A percentile compares a stretch with the other conserved stretches of the same genome.
Conservation (phyloP, 2,797 vertebrate species). For the Adrianichthys oophorus region DNA sequence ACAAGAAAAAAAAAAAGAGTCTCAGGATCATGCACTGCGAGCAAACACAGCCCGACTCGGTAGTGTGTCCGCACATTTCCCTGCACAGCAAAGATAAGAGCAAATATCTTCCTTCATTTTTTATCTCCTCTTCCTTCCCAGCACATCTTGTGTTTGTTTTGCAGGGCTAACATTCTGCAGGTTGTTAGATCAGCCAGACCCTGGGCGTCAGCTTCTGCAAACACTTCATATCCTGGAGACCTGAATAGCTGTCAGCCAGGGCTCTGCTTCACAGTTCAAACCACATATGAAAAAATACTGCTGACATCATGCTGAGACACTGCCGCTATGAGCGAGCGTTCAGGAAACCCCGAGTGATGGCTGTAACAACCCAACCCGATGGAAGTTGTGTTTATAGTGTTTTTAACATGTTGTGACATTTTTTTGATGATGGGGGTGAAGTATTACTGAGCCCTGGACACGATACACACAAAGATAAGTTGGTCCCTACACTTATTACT, state of each 20-base stretch:
- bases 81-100: slow-evolving; percentile 38
- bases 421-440: no score
- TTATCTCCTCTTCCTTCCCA: slow-evolving; percentile 20
- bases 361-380: no score
- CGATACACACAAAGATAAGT: no score
- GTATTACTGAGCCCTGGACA: no score
- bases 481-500: no score
- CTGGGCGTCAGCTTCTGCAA: slow-evolving; percentile 81
- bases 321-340: not conserved
- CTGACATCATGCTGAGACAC: slow-evolving; percentile 30
- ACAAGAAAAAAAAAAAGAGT: slow-evolving; percentile 25
- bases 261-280: slow-evolving; percentile 1
- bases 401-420: no score
- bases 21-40: slow-evolving; percentile 10
- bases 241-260: slow-evolving; percentile 31
- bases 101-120: slow-evolving; percentile 25
- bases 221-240: slow-evolving; percentile 82
- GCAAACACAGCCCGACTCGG: slow-evolving; percentile 29
- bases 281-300: slow-evolving; percentile 14
- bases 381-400: no score
- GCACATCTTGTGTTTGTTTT: slow-evolving; percentile 62
- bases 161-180: slow-evolving; percentile 35
- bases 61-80: slow-evolving; percentile 15
- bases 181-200: slow-evolving; percentile 53
- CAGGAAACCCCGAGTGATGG: not conserved